Evolutionary conservation across 2,888 invertebrate species (phyloP).

Genomic region (Galeruca laticollis): DNA sequence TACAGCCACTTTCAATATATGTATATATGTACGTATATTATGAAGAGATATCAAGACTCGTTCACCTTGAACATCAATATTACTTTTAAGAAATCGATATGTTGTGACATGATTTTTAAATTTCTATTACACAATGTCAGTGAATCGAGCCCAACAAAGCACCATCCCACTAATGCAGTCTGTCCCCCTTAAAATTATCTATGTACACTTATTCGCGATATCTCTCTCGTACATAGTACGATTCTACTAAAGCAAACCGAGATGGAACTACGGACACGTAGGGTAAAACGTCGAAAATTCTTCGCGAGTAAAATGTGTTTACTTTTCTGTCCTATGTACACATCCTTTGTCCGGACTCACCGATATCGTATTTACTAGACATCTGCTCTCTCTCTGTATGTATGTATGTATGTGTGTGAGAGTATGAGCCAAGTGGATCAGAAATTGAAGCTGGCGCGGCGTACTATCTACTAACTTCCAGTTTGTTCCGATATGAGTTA

Average conservation of each 20-base stretch:
- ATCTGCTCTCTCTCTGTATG: conserved; percentile 61
- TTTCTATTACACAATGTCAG: conserved; percentile 55
- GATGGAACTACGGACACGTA: conserved; percentile 47
- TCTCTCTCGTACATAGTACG: not conserved
- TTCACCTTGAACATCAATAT: conserved; percentile 34
- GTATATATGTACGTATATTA: not conserved
- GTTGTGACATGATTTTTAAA: conserved; percentile 52
- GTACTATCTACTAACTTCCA: conserved; percentile 9
- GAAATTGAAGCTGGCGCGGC: conserved; percentile 30
- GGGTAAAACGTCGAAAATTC: conserved; percentile 53
- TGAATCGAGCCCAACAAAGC: conserved; percentile 52
- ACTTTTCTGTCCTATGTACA: conserved; percentile 67
- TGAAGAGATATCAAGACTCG: conserved; percentile 10
- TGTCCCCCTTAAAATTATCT: conserved; percentile 45
- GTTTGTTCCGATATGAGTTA: not conserved
- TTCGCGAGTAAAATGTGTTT: conserved; percentile 65
- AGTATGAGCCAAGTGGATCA: conserved; percentile 34
- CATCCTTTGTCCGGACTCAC: conserved; percentile 67
- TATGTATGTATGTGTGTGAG: too few species aligned
- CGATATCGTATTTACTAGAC: conserved; percentile 66
- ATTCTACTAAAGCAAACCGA: not conserved
- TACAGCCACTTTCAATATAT: not conserved
- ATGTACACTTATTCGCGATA: conserved; percentile 10
- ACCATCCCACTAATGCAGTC: conserved; percentile 56
- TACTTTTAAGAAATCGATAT: conserved; percentile 47